Conservation (phyloP, 2,113 vertebrate species). For the Leucosticte australis region DNA sequence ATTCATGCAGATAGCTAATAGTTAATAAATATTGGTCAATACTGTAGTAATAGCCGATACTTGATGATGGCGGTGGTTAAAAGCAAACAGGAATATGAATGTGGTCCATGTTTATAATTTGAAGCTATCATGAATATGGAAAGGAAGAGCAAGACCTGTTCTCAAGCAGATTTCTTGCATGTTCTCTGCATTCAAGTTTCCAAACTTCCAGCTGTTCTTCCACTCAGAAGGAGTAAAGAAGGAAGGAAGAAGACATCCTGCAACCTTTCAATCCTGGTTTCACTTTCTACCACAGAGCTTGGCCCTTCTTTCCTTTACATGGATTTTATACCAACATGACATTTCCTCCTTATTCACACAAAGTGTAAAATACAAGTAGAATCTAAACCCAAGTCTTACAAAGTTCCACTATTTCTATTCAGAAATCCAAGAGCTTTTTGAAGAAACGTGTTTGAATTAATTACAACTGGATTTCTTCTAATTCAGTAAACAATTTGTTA, state of each 20-base stretch:
- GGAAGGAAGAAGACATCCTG: background rate
- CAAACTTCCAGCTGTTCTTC: background rate
- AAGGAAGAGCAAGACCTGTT: background rate
- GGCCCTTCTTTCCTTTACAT: background rate
- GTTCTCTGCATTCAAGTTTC: background rate
- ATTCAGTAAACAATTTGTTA: background rate
- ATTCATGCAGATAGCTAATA: background rate
- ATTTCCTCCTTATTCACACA: constrained; percentile 20
- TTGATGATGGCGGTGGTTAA: background rate
- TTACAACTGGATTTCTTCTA: background rate
- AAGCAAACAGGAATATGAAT: background rate
- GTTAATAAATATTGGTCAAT: background rate
- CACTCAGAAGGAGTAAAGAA: background rate
- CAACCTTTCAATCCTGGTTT: background rate
- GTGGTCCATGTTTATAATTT: background rate
- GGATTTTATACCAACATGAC: background rate
- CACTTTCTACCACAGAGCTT: background rate
- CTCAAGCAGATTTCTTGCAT: background rate
- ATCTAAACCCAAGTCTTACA: background rate
- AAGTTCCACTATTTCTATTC: background rate
- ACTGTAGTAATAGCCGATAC: background rate
- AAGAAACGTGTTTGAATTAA: background rate
- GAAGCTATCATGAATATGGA: background rate
- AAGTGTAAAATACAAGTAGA: constrained; percentile 33
- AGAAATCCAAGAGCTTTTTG: background rate